phyloP scores from a whole-genome alignment of 92 coral and sea anemone genomes.

The Anthopleura xanthogrammica region DNA sequence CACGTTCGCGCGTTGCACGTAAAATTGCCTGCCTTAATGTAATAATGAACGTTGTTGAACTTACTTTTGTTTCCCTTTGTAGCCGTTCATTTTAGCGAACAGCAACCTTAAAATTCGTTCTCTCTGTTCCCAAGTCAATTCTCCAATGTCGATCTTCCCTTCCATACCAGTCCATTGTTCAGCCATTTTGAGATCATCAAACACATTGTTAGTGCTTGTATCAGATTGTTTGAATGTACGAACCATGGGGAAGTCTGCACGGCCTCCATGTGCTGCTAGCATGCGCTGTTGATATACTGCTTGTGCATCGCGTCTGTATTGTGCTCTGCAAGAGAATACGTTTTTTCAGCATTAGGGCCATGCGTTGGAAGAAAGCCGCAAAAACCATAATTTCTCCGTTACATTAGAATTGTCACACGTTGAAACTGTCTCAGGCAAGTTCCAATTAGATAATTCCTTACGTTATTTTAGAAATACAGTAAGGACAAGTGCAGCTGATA shows the following conservation, averaged over 20 bases:
- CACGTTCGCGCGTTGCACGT: too few relatives aligned
- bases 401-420: too few relatives aligned
- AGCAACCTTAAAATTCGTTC: conserved; percentile 85
- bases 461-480: too few relatives aligned
- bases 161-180: conserved; percentile 96
- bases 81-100: conserved; percentile 96
- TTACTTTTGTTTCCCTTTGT: conserved; percentile 77
- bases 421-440: too few relatives aligned
- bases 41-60: not conserved
- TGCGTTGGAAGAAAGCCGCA: too few relatives aligned
- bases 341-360: not conserved
- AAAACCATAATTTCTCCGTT: too few relatives aligned
- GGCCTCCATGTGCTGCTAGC: conserved; percentile 92
- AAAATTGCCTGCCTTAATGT: too few relatives aligned
- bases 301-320: conserved; percentile 95
- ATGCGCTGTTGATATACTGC: conserved; percentile 91
- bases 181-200: conserved; percentile 91
- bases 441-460: too few relatives aligned
- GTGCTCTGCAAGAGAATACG: conserved; percentile 50
- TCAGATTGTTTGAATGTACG: conserved; percentile 90
- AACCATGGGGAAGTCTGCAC: conserved; percentile 81
- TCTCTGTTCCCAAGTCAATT: conserved; percentile 98
- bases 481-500: too few relatives aligned
- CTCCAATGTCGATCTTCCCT: conserved; percentile 88
- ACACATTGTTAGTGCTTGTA: conserved; percentile 94